Evolutionary conservation across 2,797 vertebrate genomes (phyloP).

Genomic region (Moxostoma hubbsi): DNA sequence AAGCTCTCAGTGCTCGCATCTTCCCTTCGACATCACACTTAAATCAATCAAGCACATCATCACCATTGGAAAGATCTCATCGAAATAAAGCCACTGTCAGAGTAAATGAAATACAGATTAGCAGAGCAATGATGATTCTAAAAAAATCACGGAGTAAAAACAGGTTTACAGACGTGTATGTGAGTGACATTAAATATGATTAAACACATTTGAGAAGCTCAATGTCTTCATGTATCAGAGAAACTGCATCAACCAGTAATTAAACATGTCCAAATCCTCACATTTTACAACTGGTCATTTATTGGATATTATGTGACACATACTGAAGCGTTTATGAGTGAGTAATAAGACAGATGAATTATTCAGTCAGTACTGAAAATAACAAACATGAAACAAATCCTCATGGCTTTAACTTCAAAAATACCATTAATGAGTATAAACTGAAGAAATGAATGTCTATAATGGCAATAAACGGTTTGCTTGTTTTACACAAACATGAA

Average conservation of each 20-base stretch:
- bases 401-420: too few species aligned
- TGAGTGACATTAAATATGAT: not conserved
- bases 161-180: not conserved
- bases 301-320: too few species aligned
- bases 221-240: not conserved
- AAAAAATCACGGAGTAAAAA: not conserved
- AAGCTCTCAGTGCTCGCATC: slow-evolving; percentile 65
- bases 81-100: not conserved
- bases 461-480: too few species aligned
- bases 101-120: too few species aligned
- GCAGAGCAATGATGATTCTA: not conserved
- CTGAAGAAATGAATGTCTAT: too few species aligned
- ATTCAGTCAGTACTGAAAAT: too few species aligned
- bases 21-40: too few species aligned
- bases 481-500: too few species aligned
- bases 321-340: not conserved
- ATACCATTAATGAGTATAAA: too few species aligned
- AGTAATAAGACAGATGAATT: not conserved
- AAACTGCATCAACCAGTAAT: not conserved
- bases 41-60: not conserved
- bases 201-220: not conserved
- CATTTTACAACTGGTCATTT: not conserved
- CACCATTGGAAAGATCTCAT: not conserved
- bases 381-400: not conserved
- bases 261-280: not conserved